These are phyloP conservation scores for Prochilodus magdalenae DNA, from an alignment of 2,113 vertebrate species.

Conservation along the genomic window DNA sequence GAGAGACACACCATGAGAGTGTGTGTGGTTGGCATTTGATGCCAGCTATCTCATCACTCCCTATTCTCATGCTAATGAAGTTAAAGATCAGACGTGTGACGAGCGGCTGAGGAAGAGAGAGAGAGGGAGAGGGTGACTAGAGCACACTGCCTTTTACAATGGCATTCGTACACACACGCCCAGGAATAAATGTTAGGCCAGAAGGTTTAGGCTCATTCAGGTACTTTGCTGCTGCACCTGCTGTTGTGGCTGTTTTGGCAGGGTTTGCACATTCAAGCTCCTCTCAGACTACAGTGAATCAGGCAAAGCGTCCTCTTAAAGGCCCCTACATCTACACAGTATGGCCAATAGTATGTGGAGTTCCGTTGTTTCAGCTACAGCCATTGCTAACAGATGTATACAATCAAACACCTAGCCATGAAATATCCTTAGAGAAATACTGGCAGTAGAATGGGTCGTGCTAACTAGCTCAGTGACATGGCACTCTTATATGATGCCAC, in stretches of 20 bases:
- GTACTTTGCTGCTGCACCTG: background rate
- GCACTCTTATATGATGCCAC: too few relatives aligned
- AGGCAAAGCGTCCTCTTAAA: too few relatives aligned
- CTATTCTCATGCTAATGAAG: constrained; percentile 77
- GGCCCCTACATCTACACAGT: too few relatives aligned
- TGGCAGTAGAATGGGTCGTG: too few relatives aligned
- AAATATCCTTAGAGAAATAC: too few relatives aligned
- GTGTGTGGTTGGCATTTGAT: constrained; percentile 60
- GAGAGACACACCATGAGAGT: too few relatives aligned
- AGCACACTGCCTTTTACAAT: constrained; percentile 19
- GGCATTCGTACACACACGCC: constrained; percentile 18
- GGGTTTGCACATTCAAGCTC: background rate
- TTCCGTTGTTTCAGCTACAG: too few relatives aligned
- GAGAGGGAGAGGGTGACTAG: constrained; percentile 26
- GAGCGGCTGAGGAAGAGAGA: constrained; percentile 35
- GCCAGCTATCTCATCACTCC: constrained; percentile 68
- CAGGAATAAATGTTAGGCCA: background rate
- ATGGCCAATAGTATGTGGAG: too few relatives aligned
- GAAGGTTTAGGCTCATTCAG: background rate
- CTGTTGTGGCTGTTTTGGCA: background rate
- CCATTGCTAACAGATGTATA: too few relatives aligned
- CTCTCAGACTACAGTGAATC: too few relatives aligned
- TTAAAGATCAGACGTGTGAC: constrained; percentile 66
- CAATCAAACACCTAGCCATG: too few relatives aligned
- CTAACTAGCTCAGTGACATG: too few relatives aligned